Percentiles rank a stretch among this genome's conserved stretches.
phyloP scores from a whole-genome alignment of 1,140 invertebrate genomes.

The Callitettix versicolor region DNA sequence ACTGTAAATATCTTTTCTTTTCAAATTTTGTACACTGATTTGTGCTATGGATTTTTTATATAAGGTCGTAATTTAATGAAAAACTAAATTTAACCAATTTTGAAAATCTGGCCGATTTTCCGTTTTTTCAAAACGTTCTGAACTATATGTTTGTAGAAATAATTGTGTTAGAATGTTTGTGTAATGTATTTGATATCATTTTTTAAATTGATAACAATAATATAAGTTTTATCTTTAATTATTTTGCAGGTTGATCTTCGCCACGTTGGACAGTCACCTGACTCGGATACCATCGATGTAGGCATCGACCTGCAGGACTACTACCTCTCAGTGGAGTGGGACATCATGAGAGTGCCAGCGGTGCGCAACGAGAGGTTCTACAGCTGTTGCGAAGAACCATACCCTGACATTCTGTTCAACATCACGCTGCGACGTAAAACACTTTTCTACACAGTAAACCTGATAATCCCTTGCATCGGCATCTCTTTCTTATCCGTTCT shows the following conservation, averaged over 20 bases:
- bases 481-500: constrained; percentile 95
- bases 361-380: constrained; percentile 84
- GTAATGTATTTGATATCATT: not conserved
- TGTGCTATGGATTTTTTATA: too few species aligned
- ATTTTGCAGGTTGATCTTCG: constrained; percentile 75
- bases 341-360: constrained; percentile 86
- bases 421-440: constrained; percentile 92
- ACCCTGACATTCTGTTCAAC: constrained; percentile 95
- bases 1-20: too few species aligned
- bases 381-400: constrained; percentile 77
- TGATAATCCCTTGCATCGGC: constrained; percentile 92
- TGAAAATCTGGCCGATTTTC: too few species aligned
- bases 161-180: too few species aligned
- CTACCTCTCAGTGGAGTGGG: constrained; percentile 96
- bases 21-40: too few species aligned
- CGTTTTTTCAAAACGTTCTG: too few species aligned
- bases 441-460: constrained; percentile 87
- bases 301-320: constrained; percentile 90
- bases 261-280: constrained; percentile 73
- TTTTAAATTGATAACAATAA: not conserved
- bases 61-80: too few species aligned
- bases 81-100: too few species aligned
- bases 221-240: too few species aligned
- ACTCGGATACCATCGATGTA: constrained; percentile 69
- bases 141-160: too few species aligned